Conservation (phyloP, 2,888 invertebrate species). For the Lasioglossum figueresi region DNA sequence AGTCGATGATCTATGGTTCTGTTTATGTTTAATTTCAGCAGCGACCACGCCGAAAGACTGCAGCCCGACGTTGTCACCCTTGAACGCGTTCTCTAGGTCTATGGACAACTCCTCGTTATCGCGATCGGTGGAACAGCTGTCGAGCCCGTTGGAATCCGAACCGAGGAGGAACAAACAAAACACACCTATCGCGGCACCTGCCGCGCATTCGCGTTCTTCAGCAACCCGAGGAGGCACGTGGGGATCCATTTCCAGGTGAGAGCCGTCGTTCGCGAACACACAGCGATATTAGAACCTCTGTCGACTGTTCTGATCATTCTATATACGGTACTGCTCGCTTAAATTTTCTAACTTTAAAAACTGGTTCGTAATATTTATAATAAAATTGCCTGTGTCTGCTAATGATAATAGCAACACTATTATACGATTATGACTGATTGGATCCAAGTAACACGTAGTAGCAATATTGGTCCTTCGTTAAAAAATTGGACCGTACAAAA, state of each 20-base stretch:
- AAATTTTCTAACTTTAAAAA: neutral
- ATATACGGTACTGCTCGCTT: neutral
- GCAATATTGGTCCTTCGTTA: too few species aligned
- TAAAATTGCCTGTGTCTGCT: too few species aligned
- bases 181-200: constrained; percentile 82
- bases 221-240: constrained; percentile 90
- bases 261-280: neutral
- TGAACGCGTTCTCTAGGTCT: constrained; percentile 92
- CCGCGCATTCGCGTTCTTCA: constrained; percentile 81
- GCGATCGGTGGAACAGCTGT: constrained; percentile 91
- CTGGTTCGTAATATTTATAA: too few species aligned
- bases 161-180: constrained; percentile 83
- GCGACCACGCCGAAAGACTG: constrained; percentile 93
- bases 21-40: constrained; percentile 76
- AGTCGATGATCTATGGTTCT: neutral
- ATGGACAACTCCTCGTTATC: constrained; percentile 86
- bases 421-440: too few species aligned
- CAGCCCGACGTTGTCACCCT: constrained; percentile 92
- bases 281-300: neutral
- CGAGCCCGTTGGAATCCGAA: constrained; percentile 90
- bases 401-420: too few species aligned
- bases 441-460: too few species aligned
- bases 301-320: neutral
- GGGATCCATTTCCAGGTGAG: constrained; percentile 92
- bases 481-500: too few species aligned